Conservation (phyloP, 2,797 vertebrate species). For the Brachyalestes nurse region DNA sequence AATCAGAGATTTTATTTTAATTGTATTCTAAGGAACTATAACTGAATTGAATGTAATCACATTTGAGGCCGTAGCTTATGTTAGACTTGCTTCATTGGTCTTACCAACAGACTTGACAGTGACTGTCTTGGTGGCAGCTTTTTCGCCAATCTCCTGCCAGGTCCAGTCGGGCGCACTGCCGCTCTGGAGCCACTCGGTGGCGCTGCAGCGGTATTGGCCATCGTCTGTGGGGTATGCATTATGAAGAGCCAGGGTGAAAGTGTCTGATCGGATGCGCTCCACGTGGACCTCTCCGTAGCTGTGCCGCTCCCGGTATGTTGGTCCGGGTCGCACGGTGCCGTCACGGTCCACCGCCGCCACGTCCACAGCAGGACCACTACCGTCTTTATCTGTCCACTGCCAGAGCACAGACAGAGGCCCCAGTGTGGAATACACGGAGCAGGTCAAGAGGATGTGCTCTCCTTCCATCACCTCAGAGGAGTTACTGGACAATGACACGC, state of each 20-base stretch:
- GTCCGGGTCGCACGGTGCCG: slow-evolving; percentile 73
- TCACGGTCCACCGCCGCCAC: slow-evolving; percentile 87
- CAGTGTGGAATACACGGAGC: slow-evolving; percentile 78
- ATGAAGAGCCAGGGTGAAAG: slow-evolving; percentile 80
- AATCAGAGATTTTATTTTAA: too few relatives aligned
- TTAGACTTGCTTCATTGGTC: slow-evolving; percentile 8
- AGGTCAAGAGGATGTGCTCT: slow-evolving; percentile 86
- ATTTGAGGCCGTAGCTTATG: too few relatives aligned
- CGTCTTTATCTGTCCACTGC: slow-evolving; percentile 86
- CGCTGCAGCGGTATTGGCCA: slow-evolving; percentile 80
- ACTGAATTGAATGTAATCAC: not conserved
- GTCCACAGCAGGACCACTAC: slow-evolving; percentile 76
- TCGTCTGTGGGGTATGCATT: slow-evolving; percentile 74
- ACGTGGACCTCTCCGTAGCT: slow-evolving; percentile 70
- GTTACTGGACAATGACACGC: slow-evolving; percentile 86
- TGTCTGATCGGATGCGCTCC: slow-evolving; percentile 71
- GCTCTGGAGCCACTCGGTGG: slow-evolving; percentile 76
- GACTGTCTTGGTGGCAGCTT: slow-evolving; percentile 76
- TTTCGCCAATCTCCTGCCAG: slow-evolving; percentile 92
- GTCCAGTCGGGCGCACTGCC: slow-evolving; percentile 76
- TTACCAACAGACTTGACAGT: slow-evolving; percentile 91
- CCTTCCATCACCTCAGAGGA: slow-evolving; percentile 89
- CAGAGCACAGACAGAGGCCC: slow-evolving; percentile 86
- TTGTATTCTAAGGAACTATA: too few relatives aligned
- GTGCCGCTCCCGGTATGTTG: slow-evolving; percentile 66